Evolutionary conservation across 1,140 invertebrate genomes (phyloP).

Genomic region (Listronotus bonariensis): DNA sequence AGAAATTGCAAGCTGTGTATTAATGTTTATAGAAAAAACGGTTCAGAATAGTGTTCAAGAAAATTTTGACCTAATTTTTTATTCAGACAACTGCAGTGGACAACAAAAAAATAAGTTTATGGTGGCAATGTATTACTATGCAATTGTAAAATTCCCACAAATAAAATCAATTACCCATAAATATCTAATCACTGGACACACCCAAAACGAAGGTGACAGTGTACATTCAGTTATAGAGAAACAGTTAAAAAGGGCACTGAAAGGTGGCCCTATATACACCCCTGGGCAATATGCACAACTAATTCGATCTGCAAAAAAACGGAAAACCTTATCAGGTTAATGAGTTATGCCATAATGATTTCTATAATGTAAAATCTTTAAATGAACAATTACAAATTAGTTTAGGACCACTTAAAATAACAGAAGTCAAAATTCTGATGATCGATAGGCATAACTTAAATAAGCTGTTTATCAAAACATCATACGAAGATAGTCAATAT

Average conservation of each 20-base stretch:
- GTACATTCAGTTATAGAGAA: constrained; percentile 55
- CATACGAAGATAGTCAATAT: background rate
- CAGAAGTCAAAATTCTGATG: constrained; percentile 5
- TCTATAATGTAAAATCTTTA: background rate
- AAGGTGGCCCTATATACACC: constrained; percentile 44
- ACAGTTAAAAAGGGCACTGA: constrained; percentile 44
- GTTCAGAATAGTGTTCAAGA: constrained; percentile 35
- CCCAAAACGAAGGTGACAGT: constrained; percentile 54
- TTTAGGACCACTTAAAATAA: background rate
- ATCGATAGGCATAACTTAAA: background rate
- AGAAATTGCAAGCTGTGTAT: constrained; percentile 51
- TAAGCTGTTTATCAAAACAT: too few relatives aligned
- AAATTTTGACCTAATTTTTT: constrained; percentile 39
- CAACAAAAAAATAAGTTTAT: constrained; percentile 56
- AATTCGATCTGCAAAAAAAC: constrained; percentile 26
- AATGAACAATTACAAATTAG: too few relatives aligned
- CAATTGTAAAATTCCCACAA: constrained; percentile 43
- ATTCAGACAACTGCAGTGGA: constrained; percentile 54
- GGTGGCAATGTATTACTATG: constrained; percentile 48
- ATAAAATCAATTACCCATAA: constrained; percentile 53
- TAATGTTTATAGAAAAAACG: constrained; percentile 10
- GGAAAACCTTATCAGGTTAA: constrained; percentile 9
- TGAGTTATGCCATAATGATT: constrained; percentile 8
- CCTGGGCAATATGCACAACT: constrained; percentile 28
- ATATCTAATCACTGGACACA: constrained; percentile 53